Base-by-base conservation (phyloP, 1,140 invertebrate species). In the Nasonia longicornis region DNA sequence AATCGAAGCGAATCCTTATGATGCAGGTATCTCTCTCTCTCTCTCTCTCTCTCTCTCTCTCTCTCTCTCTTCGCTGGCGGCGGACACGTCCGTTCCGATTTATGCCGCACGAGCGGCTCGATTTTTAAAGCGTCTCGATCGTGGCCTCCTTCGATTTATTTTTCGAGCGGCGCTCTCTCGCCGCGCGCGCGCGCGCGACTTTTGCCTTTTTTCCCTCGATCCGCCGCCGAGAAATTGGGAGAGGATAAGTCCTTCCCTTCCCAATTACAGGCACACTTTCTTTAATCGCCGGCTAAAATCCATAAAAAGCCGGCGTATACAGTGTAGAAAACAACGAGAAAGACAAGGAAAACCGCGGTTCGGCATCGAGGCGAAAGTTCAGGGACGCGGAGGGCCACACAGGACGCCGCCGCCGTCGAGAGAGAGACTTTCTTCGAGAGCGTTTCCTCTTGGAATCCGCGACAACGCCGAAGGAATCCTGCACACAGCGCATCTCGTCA, bases 311-410 rank as follows among this genome's bases (percentile, higher is more conserved):
- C 16, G 38, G 38, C n/a, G 64, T 67, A 67, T 29, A 29, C n/a
- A 14, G 6, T 3, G 29, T 20, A 67, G 64, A 67, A 67, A 31
- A 67, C 10, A 70, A 12, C 26, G 14, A 70, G 31, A 35, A 35
- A 3, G 31, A 35, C 3, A 35, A 12, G 69, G 16, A 29, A 29
- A 70, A 70, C 31, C 11, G 22, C 20, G 22, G 26, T 2, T 35
- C 31, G 31, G 6, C 10, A 52, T 2, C 26, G 77, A 78, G 69
- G 69, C 77, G 77, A 79, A 79, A 72, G 69, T 79, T 72, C 77
- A 79, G 77, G 69, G 52, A 52, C 48, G 7, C 20, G 22, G 64
- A 67, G 64, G 29, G 64, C 64, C 64, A 29, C 64, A 67, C 64
- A 67, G 64, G 64, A 67, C 64, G 64, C 64, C 22, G 14, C 66